Evolutionary conservation across 2,797 vertebrate genomes (phyloP).

Genomic region (Melanotaenia maccullochi): DNA sequence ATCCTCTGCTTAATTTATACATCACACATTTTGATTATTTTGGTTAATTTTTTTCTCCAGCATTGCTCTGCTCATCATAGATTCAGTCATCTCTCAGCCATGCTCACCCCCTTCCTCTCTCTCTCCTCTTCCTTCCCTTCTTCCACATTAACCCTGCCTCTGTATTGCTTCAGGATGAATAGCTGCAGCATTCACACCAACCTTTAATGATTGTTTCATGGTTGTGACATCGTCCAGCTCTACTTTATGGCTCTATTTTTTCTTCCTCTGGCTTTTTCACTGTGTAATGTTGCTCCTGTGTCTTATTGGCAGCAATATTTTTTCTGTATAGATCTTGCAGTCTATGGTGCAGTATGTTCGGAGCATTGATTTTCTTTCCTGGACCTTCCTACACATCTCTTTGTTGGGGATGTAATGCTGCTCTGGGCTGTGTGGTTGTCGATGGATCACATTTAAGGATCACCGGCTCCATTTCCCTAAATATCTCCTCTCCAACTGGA

Average conservation of each 20-base stretch:
- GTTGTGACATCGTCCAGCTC: conserved; percentile 45
- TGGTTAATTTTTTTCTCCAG: too few relatives aligned
- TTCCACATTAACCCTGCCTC: neutral
- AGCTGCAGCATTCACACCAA: neutral
- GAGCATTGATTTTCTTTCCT: conserved; percentile 60
- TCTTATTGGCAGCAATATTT: conserved; percentile 59
- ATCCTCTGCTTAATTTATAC: too few relatives aligned
- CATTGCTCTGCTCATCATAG: too few relatives aligned
- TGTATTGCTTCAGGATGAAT: conserved; percentile 21
- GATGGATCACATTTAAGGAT: conserved; percentile 51
- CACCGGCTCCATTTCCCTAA: conserved; percentile 37
- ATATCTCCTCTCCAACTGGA: conserved; percentile 40
- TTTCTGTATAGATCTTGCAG: conserved; percentile 51
- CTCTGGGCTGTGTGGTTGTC: conserved; percentile 27
- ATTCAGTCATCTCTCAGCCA: too few relatives aligned
- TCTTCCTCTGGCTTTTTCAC: conserved; percentile 33
- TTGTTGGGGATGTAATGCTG: conserved; percentile 41
- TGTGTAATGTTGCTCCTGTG: conserved; percentile 19
- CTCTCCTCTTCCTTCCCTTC: neutral
- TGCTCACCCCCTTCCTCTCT: too few relatives aligned
- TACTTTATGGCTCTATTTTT: conserved; percentile 52
- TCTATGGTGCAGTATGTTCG: conserved; percentile 31
- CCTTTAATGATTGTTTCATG: conserved; percentile 57
- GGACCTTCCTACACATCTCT: conserved; percentile 48
- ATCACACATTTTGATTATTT: too few relatives aligned